Conservation (phyloP, 2,888 invertebrate genomes). For the Sinopyrophorus schimmeli region DNA sequence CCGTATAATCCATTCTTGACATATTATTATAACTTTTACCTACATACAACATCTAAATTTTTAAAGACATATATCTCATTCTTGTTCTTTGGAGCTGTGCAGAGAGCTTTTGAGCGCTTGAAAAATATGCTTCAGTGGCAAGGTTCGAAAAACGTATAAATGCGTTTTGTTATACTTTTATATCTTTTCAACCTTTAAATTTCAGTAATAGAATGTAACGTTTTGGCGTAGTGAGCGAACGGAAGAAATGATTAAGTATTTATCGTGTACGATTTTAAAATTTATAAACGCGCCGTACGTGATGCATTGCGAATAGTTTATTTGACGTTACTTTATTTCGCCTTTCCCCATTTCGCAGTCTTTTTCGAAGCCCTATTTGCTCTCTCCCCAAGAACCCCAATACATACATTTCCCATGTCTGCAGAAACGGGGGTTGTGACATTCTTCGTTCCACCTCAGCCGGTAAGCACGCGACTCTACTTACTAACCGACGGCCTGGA, state of each 20-base stretch:
- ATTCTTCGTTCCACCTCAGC: slow-evolving; percentile 28
- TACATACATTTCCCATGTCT: slow-evolving; percentile 31
- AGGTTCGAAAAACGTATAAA: too few relatives aligned
- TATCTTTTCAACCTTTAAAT: too few relatives aligned
- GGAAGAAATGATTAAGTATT: too few relatives aligned
- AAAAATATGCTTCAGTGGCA: too few relatives aligned
- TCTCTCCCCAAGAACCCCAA: slow-evolving; percentile 22
- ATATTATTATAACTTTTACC: slow-evolving; percentile 28
- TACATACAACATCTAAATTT: slow-evolving; percentile 16
- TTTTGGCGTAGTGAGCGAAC: too few relatives aligned
- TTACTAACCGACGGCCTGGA: slow-evolving; percentile 30
- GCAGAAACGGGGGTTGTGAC: slow-evolving; percentile 30
- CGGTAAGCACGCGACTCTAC: slow-evolving; percentile 30
- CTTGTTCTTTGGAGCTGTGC: too few relatives aligned
- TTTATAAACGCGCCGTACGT: slow-evolving; percentile 9
- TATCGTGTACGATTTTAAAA: too few relatives aligned
- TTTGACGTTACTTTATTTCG: slow-evolving; percentile 21
- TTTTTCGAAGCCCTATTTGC: slow-evolving; percentile 19
- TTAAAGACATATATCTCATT: too few relatives aligned
- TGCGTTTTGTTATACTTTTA: too few relatives aligned
- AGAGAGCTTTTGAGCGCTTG: too few relatives aligned
- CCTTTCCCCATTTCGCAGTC: slow-evolving; percentile 13
- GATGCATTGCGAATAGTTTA: slow-evolving; percentile 22
- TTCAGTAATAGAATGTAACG: too few relatives aligned
- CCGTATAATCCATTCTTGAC: slow-evolving; percentile 26